phyloP scores from a whole-genome alignment of 2,113 vertebrate genomes.

The Paedocypris sp. region DNA sequence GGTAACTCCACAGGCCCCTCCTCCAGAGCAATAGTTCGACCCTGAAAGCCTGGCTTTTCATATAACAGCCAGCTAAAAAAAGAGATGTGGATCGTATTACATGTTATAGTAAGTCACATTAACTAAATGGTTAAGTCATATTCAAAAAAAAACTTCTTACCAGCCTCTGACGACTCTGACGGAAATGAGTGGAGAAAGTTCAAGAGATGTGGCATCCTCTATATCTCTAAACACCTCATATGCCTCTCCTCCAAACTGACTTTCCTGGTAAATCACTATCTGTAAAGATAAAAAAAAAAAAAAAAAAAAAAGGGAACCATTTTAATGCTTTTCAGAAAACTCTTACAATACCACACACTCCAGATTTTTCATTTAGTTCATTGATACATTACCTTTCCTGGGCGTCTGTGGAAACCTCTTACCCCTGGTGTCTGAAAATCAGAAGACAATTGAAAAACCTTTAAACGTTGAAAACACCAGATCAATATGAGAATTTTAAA shows the following conservation, averaged over 20 bases:
- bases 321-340: background rate
- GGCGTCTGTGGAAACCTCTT: slow-evolving; percentile 35
- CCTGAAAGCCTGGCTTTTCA: slow-evolving; percentile 87
- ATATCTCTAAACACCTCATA: slow-evolving; percentile 71
- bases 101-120: no score
- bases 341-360: background rate
- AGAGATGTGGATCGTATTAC: no score
- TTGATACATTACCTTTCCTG: slow-evolving; percentile 28
- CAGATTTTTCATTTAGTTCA: background rate
- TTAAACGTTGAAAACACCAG: background rate
- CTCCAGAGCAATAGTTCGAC: slow-evolving; percentile 74
- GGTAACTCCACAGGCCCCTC: slow-evolving; percentile 77
- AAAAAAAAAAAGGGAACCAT: no score
- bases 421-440: slow-evolving; percentile 17
- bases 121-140: no score
- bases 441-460: background rate
- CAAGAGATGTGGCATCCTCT: slow-evolving; percentile 70
- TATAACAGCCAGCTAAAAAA: slow-evolving; percentile 93
- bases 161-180: slow-evolving; percentile 84
- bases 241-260: slow-evolving; percentile 53
- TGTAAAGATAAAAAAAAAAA: slow-evolving; percentile 46
- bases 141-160: slow-evolving; percentile 51
- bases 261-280: slow-evolving; percentile 71
- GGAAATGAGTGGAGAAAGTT: slow-evolving; percentile 71
- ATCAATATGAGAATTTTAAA: background rate